phyloP scores from a whole-genome alignment of 2,797 vertebrate species.

The Centroberyx gerrardi region DNA sequence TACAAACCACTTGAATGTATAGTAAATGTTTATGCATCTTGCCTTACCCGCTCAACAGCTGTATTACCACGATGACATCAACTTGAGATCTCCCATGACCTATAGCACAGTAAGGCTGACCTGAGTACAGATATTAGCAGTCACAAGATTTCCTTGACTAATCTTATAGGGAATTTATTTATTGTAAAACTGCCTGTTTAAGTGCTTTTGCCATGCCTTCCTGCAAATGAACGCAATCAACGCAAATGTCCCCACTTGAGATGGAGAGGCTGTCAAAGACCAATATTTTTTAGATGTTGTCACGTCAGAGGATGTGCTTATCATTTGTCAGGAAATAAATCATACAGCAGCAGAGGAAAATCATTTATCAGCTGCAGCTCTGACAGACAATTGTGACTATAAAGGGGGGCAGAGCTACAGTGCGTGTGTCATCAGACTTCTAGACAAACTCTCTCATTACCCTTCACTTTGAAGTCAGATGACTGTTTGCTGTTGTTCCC shows the following conservation, averaged over 20 bases:
- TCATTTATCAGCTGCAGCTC: constrained; percentile 22
- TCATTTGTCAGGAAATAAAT: not conserved
- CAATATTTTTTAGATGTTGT: too few species aligned
- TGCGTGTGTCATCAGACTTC: constrained; percentile 36
- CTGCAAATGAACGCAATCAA: too few species aligned
- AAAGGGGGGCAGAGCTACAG: not conserved
- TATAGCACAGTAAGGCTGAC: not conserved
- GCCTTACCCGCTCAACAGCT: constrained; percentile 43
- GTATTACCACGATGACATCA: constrained; percentile 52
- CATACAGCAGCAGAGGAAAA: constrained; percentile 7
- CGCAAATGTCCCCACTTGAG: too few species aligned
- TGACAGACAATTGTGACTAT: constrained; percentile 15
- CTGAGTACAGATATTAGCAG: not conserved
- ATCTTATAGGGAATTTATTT: too few species aligned
- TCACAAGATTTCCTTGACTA: not conserved
- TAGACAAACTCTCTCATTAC: constrained; percentile 47
- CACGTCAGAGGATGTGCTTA: too few species aligned
- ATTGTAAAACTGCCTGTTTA: too few species aligned
- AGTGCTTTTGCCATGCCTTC: too few species aligned
- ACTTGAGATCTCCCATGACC: not conserved
- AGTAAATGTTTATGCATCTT: constrained; percentile 68
- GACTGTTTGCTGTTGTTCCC: constrained; percentile 53
- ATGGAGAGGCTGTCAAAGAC: too few species aligned
- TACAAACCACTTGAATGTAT: constrained; percentile 45
- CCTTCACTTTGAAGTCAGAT: constrained; percentile 43